These are phyloP conservation scores for Mesocricetus auratus DNA, from an alignment of 2,113 vertebrate genomes.

Conservation along the genomic window DNA sequence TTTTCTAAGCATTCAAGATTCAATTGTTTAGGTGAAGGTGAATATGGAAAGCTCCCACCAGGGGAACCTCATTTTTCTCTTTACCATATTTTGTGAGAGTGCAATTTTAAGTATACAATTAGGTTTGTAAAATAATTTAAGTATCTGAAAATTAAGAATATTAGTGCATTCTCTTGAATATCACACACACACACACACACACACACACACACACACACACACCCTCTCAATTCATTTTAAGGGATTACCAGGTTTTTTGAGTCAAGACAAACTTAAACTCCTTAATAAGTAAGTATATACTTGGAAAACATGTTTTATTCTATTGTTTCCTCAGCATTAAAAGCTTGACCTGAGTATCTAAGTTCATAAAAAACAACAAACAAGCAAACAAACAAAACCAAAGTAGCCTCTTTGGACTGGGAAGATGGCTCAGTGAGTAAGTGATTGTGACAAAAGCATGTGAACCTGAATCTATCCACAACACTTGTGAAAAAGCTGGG, in stretches of 20 bases:
- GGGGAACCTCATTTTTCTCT: slow-evolving; percentile 2
- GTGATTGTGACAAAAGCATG: not conserved
- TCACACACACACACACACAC: not conserved
- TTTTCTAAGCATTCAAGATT: not conserved
- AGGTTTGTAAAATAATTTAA: not conserved
- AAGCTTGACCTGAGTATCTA: not conserved
- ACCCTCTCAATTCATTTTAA: not conserved
- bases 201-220: not conserved
- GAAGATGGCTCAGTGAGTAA: not conserved
- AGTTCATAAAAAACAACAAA: not conserved
- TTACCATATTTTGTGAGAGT: not conserved
- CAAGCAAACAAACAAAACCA: too few relatives aligned
- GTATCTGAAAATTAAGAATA: not conserved
- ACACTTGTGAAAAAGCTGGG: not conserved
- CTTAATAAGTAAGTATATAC: not conserved
- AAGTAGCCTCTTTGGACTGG: not conserved
- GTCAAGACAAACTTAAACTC: not conserved
- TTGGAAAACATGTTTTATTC: not conserved
- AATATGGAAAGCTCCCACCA: slow-evolving; percentile 6
- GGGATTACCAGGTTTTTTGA: not conserved
- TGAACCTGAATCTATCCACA: not conserved
- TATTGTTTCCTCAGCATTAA: not conserved
- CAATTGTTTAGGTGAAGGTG: slow-evolving; percentile 37
- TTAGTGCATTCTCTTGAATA: not conserved
- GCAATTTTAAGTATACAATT: not conserved